Percentiles rank a stretch among this genome's conserved stretches.
Evolutionary conservation across 2,797 vertebrate species (phyloP).

Genomic region (Anguilla marmorata): DNA sequence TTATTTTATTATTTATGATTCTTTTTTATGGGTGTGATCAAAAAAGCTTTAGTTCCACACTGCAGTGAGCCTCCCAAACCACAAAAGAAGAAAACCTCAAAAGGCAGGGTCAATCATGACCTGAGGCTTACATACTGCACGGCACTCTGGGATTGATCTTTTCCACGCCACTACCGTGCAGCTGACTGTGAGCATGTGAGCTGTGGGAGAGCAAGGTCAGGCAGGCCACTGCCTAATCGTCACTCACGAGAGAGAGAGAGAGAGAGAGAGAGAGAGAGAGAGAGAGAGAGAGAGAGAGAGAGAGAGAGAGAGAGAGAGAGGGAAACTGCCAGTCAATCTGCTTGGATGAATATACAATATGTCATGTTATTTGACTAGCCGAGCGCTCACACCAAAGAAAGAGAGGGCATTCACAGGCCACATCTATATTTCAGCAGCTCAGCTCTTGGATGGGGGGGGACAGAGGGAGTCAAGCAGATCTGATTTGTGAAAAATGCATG

Average conservation of each 20-base stretch:
- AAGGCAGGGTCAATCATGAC: conserved; percentile 52
- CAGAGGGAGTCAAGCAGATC: conserved; percentile 40
- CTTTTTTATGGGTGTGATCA: conserved; percentile 23
- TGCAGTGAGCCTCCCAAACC: conserved; percentile 47
- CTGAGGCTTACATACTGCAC: conserved; percentile 33
- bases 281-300: background rate
- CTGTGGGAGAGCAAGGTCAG: background rate
- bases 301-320: conserved; percentile 19
- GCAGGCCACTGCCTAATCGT: background rate
- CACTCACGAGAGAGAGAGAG: background rate
- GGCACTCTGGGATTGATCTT: background rate
- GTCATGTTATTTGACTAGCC: conserved; percentile 49
- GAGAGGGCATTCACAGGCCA: conserved; percentile 57
- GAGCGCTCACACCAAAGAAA: conserved; percentile 50
- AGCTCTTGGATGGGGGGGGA: conserved; percentile 35
- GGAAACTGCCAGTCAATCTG: background rate
- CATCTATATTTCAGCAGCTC: conserved; percentile 71
- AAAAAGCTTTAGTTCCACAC: conserved; percentile 38
- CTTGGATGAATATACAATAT: conserved; percentile 26
- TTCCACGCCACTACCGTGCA: no score
- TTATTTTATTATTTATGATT: conserved; percentile 7
- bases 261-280: background rate
- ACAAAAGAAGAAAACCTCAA: conserved; percentile 11
- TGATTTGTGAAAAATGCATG: conserved; percentile 59
- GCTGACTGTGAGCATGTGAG: background rate